Base-by-base conservation (phyloP, 1,140 invertebrate species). In the Euglossa dilemma region DNA sequence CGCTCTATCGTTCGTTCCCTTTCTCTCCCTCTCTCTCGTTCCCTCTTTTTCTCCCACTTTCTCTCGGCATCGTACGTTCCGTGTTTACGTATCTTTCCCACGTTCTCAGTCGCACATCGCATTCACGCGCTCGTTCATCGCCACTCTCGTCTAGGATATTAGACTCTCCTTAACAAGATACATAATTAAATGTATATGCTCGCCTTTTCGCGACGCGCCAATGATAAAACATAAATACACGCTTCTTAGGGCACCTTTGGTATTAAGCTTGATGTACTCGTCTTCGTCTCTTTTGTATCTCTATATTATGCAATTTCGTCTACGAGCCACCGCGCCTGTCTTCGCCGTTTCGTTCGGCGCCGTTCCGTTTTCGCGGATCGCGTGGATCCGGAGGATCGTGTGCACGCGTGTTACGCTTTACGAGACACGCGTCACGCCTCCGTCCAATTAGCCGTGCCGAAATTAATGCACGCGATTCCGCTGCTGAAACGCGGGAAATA, bases 211-310 rank as follows among this genome's bases (percentile, higher is more conserved):
- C 87, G 88, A 93, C 90, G 86, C 84, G 87, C 91, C 90, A 89
- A 92, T 93, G 90, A 93, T 94, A 93, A 93, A 93, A 94, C 92
- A 93, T 93, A 94, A 93, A 94, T 93, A 94, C 92, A 93, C 92
- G 91, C 92, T 94, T 94, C 91, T 94, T 94, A 94, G 93, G 93
- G 93, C 93, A 94, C 93, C 93, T 94, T 94, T 94, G 94, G 93
- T 94, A 94, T 94, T 94, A 93, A 94, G 93, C 93, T 93, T 94
- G 93, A 93, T 93, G 93, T 94, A 89, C 64, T 89, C 75, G 70
- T 77, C 81, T 81, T 89, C 87, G 87, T 67, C 72, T 88, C 84
- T 59, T 73, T 88, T 84, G 73, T 86, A 80, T 81, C 59, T 67
- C 78, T 73, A 81, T 85, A 83, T 83, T 82, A 79, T 54, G 78